A percentile compares a stretch with the other conserved stretches of the same genome.
These are phyloP conservation scores for Condylura cristata DNA, from an alignment of 2,113 vertebrate genomes.

Conservation along the genomic window DNA sequence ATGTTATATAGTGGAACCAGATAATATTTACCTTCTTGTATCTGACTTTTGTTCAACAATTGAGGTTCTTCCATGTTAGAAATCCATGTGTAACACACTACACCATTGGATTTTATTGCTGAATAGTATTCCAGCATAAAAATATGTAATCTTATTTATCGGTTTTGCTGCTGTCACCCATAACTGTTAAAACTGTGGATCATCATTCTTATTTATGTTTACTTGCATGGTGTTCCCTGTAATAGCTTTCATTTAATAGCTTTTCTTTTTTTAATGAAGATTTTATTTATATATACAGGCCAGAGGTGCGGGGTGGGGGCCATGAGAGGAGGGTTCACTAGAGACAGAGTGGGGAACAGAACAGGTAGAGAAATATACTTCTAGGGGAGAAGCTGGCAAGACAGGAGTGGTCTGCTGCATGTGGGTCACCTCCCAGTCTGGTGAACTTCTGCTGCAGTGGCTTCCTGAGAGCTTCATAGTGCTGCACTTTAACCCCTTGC, in stretches of 20 bases:
- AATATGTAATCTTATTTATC: background rate
- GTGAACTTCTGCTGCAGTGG: too few species aligned
- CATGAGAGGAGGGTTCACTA: too few species aligned
- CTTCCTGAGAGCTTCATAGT: too few species aligned
- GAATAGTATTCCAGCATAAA: slow-evolving; percentile 15
- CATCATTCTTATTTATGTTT: slow-evolving; percentile 36
- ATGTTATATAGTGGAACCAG: background rate
- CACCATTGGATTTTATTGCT: slow-evolving; percentile 16
- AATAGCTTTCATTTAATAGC: slow-evolving; percentile 4
- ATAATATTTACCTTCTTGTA: background rate
- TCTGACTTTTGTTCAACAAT: background rate
- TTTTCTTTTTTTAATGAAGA: slow-evolving; percentile 17
- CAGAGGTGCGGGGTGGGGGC: too few species aligned
- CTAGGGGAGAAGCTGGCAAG: too few species aligned
- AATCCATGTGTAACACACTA: background rate
- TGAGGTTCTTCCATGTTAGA: background rate
- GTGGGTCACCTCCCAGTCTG: too few species aligned
- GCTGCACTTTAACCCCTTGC: too few species aligned
- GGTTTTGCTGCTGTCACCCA: background rate
- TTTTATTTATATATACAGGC: too few species aligned
- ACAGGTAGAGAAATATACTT: too few species aligned
- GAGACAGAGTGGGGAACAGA: too few species aligned
- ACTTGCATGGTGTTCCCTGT: background rate
- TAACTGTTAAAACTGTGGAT: background rate
- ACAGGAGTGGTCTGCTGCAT: too few species aligned